Evolutionary conservation across 2,113 vertebrate species (phyloP), one percentile per base, ranked within the genome.

Genomic region (Camelus bactrianus): DNA sequence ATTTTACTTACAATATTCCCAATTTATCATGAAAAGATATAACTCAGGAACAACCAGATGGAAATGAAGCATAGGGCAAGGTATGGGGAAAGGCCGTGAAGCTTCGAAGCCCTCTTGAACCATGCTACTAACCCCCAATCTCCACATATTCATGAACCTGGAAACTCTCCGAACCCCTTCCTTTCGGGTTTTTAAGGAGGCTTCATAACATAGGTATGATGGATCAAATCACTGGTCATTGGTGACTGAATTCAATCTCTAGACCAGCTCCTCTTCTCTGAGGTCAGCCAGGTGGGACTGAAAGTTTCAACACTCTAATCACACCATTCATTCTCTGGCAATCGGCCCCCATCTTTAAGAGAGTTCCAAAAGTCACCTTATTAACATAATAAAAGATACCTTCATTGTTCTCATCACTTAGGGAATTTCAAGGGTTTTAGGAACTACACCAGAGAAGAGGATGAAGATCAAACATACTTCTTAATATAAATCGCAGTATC

Each of bases 351-450:
- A 52, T 65, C 46, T 76, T 65, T 54, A 65, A 11, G 60, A 5
- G n/a, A 82, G 38, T 42, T 48, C 24, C 46, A 30, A 80, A 70
- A 72, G 17, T 60, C 32, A 80, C 17, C 3, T 79, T 46, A 52
- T 58, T 80, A 72, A 80, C 42, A 4, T 88, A 50, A 88, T 26
- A 79, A 80, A 91, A 76, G 32, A 48, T 8, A 54, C 12, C 19
- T 75, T 54, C 54, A 77, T 73, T 26, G 6, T 8, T 81, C 28
- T 65, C 58, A 89, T 19, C 3, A 35, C 46, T 62, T 72, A 54
- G 84, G 48, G 64, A 72, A 81, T 94, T n/a, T 28, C 75, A 89
- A 76, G 22, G 1, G 6, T 88, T 88, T 88, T 93, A 72, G 24
- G 75, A 93, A 28, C 19, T 60, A 38, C 4, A 3, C 5, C 75